These are phyloP conservation scores for Megalops atlanticus DNA, from an alignment of 2,113 vertebrate genomes.

Conservation along the genomic window DNA sequence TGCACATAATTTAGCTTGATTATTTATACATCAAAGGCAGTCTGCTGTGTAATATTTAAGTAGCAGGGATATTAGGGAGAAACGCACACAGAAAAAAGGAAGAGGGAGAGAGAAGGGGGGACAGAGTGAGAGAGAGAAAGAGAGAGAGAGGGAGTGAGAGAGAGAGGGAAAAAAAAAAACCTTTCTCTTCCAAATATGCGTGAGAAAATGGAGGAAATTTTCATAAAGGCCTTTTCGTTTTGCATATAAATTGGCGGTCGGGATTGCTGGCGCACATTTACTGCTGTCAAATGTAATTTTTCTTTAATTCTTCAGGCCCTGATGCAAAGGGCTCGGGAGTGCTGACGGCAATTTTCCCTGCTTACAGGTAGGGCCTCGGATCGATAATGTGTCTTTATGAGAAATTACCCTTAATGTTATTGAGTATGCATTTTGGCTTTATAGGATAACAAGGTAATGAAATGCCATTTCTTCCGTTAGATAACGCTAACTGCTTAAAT, in stretches of 20 bases:
- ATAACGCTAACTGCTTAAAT: constrained; percentile 75
- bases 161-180: neutral
- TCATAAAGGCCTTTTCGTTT: constrained; percentile 85
- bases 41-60: constrained; percentile 88
- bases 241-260: constrained; percentile 96
- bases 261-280: constrained; percentile 89
- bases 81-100: constrained; percentile 68
- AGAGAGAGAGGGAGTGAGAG: constrained; percentile 5
- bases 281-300: constrained; percentile 99
- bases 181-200: constrained; percentile 77
- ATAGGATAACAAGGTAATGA: constrained; percentile 95
- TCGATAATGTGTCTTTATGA: constrained; percentile 99
- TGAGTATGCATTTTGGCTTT: constrained; percentile 91
- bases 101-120: constrained; percentile 7
- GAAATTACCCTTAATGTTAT: constrained; percentile 94
- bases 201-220: constrained; percentile 82
- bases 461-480: constrained; percentile 96
- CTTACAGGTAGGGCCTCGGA: constrained; percentile 86
- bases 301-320: constrained; percentile 98
- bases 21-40: constrained; percentile 99
- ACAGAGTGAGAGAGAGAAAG: constrained; percentile 31
- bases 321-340: constrained; percentile 81
- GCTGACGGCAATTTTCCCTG: constrained; percentile 89
- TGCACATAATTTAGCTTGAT: constrained; percentile 95
- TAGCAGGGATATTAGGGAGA: constrained; percentile 76